Percentiles rank a stretch among this genome's conserved stretches.
Conservation (phyloP, 2,797 vertebrate species). For the Phoebastria nigripes region DNA sequence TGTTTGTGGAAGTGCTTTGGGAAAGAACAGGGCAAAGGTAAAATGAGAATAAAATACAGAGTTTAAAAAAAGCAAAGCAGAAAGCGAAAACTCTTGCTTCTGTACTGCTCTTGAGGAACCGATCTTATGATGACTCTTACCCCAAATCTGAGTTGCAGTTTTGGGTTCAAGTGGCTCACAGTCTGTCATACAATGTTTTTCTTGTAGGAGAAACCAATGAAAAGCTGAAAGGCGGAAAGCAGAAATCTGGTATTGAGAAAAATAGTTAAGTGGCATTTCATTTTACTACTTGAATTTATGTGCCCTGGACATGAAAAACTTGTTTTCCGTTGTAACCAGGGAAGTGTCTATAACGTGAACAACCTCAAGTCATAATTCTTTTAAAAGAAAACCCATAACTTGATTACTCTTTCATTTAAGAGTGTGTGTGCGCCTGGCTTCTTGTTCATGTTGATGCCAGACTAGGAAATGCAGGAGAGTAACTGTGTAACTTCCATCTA, state of each 20-base stretch:
- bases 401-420: not conserved
- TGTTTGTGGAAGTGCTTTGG: not conserved
- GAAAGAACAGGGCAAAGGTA: not conserved
- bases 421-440: not conserved
- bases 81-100: not conserved
- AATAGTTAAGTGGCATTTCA: not conserved
- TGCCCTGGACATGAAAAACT: not conserved
- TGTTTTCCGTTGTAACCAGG: not conserved
- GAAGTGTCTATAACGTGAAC: not conserved
- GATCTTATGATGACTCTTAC: rapidly evolving
- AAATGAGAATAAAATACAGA: not conserved
- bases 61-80: not conserved
- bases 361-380: not conserved
- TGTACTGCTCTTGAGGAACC: not conserved
- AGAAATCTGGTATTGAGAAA: not conserved
- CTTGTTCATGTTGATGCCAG: not conserved
- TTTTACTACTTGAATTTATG: slow-evolving; percentile 30
- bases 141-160: not conserved
- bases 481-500: not conserved
- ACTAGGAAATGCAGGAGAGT: not conserved
- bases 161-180: not conserved
- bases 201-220: not conserved
- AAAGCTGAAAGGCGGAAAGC: not conserved
- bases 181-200: not conserved
- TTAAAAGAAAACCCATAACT: not conserved